Evolutionary conservation across 2,797 vertebrate genomes (phyloP), one percentile per base, ranked within the genome.

Genomic region (Limnodromus scolopaceus): DNA sequence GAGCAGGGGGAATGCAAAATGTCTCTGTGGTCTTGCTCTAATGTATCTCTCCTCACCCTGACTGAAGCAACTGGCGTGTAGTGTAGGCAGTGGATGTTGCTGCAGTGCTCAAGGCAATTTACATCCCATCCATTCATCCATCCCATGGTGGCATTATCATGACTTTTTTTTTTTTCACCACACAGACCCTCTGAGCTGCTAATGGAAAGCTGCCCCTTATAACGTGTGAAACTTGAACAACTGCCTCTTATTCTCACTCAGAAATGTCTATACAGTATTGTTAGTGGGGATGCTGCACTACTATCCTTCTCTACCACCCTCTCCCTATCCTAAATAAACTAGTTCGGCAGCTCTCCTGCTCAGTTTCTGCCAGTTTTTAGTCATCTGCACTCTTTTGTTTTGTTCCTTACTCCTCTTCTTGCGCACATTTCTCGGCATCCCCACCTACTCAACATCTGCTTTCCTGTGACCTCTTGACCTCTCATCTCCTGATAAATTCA

Each of bases 341-440:
- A 34, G 41, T 90, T 90, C 1, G 5, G 51, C 57, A 74, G 43
- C 66, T 89, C 45, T 87, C 8, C 23, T 81, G 61, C 15, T n/a
- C 0, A 0, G 34, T 34, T 90, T 72, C 69, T 74, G 34, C 41
- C 7, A 6, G 15, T 54, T 84, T 60, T 69, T 55, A 85, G 63
- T 95, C 69, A 93, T 71, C 78, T 38, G 15, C 51, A 30, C 46
- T 13, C 63, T 57, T 66, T 38, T 68, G 48, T 54, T 92, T 80
- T 74, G 38, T 61, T 93, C 23, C n/a, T 86, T 92, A 45, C 49
- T 81, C 9, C 3, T 84, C n/a, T 79, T 92, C 88, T 58, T 93
- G 27, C 23, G 34, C 8, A 30, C 1, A 0, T 91, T 93, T 91
- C 41, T 34, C 0, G 0, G 45, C 2, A 2, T 70, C 90, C 43